These are phyloP conservation scores for Actinemys pallida DNA, from an alignment of 2,113 vertebrate species.

Conservation along the genomic window DNA sequence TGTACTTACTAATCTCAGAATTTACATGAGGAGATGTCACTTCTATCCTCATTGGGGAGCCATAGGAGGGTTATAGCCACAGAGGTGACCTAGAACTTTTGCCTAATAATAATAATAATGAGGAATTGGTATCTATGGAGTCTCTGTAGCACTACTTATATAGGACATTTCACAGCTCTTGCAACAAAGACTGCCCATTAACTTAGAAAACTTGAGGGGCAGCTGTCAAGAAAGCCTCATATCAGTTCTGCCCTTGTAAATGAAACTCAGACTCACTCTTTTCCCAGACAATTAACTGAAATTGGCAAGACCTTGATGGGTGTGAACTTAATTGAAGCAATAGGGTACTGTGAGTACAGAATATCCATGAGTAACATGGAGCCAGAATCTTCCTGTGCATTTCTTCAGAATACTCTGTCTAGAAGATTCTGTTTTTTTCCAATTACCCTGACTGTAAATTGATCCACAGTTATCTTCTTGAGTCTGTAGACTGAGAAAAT, in stretches of 20 bases:
- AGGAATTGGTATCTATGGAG: background rate
- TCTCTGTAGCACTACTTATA: background rate
- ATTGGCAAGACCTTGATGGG: background rate
- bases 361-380: background rate
- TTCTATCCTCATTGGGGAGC: background rate
- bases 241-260: background rate
- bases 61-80: background rate
- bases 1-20: background rate
- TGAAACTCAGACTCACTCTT: background rate
- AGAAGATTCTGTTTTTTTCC: background rate
- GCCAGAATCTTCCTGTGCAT: background rate
- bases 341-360: background rate
- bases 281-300: background rate
- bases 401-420: background rate
- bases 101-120: background rate
- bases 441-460: rapidly evolving
- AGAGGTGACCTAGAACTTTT: background rate
- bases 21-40: background rate
- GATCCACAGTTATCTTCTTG: background rate
- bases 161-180: background rate
- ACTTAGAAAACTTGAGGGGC: background rate
- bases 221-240: background rate
- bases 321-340: background rate
- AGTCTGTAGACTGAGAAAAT: background rate
- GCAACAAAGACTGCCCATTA: background rate